A percentile compares a stretch with the other conserved stretches of the same genome.
Evolutionary conservation across 2,888 invertebrate species (phyloP).

Genomic region (Andrena minutula): DNA sequence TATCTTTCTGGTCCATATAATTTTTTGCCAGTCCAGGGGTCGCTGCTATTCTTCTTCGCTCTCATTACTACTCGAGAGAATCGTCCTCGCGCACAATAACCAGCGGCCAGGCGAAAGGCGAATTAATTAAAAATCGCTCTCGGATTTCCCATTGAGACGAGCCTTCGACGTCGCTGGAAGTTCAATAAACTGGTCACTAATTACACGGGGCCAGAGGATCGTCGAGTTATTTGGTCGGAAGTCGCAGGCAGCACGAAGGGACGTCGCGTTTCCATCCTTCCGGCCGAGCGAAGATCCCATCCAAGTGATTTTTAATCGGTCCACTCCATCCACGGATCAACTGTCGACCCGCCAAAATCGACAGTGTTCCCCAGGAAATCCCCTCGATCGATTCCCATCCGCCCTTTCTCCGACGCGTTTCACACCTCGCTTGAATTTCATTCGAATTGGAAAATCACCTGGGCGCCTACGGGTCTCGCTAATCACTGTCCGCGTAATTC

Average conservation of each 20-base stretch:
- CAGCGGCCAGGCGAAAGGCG: conserved; percentile 4
- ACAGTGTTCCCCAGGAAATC: conserved; percentile 27
- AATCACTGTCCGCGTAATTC: too few relatives aligned
- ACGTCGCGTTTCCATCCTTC: conserved; percentile 50
- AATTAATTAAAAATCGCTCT: conserved; percentile 31
- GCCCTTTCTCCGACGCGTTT: background rate
- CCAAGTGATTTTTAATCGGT: conserved; percentile 75
- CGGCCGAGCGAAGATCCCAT: conserved; percentile 65
- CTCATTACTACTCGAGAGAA: background rate
- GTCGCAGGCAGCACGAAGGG: conserved; percentile 44
- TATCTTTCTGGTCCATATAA: background rate
- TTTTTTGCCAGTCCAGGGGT: background rate
- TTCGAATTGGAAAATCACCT: conserved; percentile 8
- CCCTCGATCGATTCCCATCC: conserved; percentile 36
- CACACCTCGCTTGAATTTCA: background rate
- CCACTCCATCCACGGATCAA: conserved; percentile 39
- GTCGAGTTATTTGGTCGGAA: conserved; percentile 76
- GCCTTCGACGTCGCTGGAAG: background rate
- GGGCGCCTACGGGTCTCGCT: background rate
- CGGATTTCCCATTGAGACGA: background rate
- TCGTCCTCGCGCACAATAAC: conserved; percentile 6
- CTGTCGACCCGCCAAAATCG: conserved; percentile 22
- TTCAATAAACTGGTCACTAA: conserved; percentile 70
- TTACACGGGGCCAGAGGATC: conserved; percentile 66
- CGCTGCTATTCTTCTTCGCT: background rate